Base-by-base conservation (phyloP, 2,797 vertebrate genomes). In the Spea hammondii region DNA sequence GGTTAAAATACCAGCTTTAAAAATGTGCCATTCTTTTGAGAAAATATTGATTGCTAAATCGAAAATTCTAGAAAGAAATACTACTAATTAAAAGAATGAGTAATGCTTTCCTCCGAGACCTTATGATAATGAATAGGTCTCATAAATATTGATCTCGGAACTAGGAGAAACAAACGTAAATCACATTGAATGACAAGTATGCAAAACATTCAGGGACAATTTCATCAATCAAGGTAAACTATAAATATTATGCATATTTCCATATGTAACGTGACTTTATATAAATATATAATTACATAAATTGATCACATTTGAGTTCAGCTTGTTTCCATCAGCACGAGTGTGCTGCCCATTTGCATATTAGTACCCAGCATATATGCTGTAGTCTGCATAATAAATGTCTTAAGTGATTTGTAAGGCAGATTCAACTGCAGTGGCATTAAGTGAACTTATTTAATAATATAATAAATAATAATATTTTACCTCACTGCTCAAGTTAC, bases 131-230 rank as follows among this genome's bases (percentile, higher is more conserved):
- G 70, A 81, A 81, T 76, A 68, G 44, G 74, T 32, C 70, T 81
- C 79, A 81, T 81, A 81, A 81, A 81, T 77, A 81, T 81, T 81
- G 79, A 81, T 81, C 70, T 81, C 70, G n/a, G 44, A 72, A 72
- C 65, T 81, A 69, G 79, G 48, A 81, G 68, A 72, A 81, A 81
- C 70, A 81, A 81, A 77, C 50, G 74, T 81, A 81, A 81, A 81
- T 81, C 74, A 81, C 68, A 55, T 54, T 81, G 74, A 81, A 77
- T 72, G 79, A 69, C 79, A 81, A 57, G 64, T 72, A 77, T 77
- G 74, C 74, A 72, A 81, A 77, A 72, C 51, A 67, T 68, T 68
- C 65, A 68, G 48, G 64, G 70, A 67, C 72, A 68, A 67, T 81
- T 77, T 81, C 47, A 81, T 81, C 64, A 72, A 77, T 77, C 79